Conservation (phyloP, 2,888 invertebrate genomes). For the Esperia sulphurella region DNA sequence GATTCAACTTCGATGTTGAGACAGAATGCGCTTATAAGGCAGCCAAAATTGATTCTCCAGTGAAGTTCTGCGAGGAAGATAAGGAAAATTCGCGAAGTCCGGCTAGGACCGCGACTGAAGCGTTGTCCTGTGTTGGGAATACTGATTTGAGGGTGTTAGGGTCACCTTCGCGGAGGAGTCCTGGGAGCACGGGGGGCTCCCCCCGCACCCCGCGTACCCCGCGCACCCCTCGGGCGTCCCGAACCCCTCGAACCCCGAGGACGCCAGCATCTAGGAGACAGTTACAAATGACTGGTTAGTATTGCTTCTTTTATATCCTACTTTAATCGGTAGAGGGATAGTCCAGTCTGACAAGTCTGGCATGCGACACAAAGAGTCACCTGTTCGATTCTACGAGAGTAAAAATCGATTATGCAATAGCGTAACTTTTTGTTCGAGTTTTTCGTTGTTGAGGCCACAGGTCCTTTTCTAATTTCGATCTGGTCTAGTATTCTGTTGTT, state of each 20-base stretch:
- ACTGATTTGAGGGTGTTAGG: conserved; percentile 62
- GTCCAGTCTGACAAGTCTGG: too few species aligned
- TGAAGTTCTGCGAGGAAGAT: conserved; percentile 65
- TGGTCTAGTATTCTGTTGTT: too few species aligned
- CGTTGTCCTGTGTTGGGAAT: conserved; percentile 62
- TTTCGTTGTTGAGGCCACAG: too few species aligned
- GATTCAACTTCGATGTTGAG: conserved; percentile 81
- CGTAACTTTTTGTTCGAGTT: too few species aligned
- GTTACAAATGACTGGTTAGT: conserved; percentile 76
- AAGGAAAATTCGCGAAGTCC: conserved; percentile 58
- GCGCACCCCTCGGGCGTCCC: conserved; percentile 53
- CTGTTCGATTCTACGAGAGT: too few species aligned
- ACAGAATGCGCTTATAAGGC: conserved; percentile 62
- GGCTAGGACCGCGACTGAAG: conserved; percentile 53
- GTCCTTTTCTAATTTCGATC: too few species aligned
- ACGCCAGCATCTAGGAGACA: conserved; percentile 72
- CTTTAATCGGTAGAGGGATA: not conserved
- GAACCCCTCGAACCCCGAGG: conserved; percentile 67
- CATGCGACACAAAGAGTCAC: too few species aligned
- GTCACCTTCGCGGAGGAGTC: conserved; percentile 59
- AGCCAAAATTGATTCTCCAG: conserved; percentile 63
- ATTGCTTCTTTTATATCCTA: conserved; percentile 1
- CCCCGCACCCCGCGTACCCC: conserved; percentile 61
- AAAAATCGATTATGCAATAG: too few species aligned
- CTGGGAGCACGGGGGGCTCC: conserved; percentile 42